A percentile compares a stretch with the other conserved stretches of the same genome.
Conservation (phyloP, 2,888 invertebrate genomes). For the Morpho helenor region DNA sequence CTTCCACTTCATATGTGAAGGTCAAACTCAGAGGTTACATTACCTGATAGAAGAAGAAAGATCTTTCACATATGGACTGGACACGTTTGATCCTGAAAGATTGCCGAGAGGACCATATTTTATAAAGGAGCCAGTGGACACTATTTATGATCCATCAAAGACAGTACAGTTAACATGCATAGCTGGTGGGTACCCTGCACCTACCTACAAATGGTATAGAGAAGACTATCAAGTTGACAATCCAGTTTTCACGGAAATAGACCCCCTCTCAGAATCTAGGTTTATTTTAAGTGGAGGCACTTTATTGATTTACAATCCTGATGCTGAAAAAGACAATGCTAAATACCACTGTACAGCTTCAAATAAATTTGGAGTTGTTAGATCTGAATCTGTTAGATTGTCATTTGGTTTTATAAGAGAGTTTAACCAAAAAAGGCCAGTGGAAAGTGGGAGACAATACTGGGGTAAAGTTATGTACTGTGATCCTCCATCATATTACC, state of each 20-base stretch:
- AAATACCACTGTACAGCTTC: constrained; percentile 94
- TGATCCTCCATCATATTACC: constrained; percentile 95
- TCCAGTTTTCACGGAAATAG: constrained; percentile 84
- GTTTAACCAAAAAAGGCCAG: constrained; percentile 91
- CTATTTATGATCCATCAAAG: constrained; percentile 89
- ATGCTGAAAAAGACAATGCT: constrained; percentile 89
- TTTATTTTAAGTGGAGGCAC: constrained; percentile 95
- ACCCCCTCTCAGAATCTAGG: constrained; percentile 86
- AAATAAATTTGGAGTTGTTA: constrained; percentile 93
- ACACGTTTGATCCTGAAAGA: constrained; percentile 87
- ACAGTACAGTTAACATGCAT: constrained; percentile 88
- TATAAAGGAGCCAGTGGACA: constrained; percentile 89
- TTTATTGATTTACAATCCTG: constrained; percentile 91
- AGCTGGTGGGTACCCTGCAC: constrained; percentile 93
- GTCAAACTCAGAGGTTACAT: constrained; percentile 85
- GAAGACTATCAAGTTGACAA: constrained; percentile 91
- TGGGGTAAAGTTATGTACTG: constrained; percentile 96
- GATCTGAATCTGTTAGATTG: constrained; percentile 92
- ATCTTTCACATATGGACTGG: constrained; percentile 91
- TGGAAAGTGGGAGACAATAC: constrained; percentile 92
- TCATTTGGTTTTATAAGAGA: constrained; percentile 95
- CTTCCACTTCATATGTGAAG: constrained; percentile 93
- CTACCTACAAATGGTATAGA: constrained; percentile 93
- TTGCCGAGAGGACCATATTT: constrained; percentile 95
- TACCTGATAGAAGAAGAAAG: constrained; percentile 86